Base-by-base conservation (phyloP, 2,888 invertebrate genomes). In the Allygus modestus region DNA sequence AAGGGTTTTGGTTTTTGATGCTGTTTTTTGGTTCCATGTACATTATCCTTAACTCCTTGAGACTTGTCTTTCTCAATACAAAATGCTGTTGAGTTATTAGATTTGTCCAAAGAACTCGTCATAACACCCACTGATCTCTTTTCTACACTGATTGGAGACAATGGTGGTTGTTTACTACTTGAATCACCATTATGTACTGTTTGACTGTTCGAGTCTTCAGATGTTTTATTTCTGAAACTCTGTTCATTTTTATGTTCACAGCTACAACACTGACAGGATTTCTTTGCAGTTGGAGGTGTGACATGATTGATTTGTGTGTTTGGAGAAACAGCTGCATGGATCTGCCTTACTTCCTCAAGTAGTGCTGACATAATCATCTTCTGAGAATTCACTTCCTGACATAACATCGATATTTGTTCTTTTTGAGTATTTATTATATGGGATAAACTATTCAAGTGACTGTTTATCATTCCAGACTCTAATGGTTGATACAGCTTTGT, bases 41-140 rank as follows among this genome's bases (percentile, higher is more conserved):
- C 65, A 17, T 65, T 65, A 1, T 65, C 65, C 28, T 28, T 65
- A 15, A 17, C 31, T 65, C 15, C 28, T 15, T 65, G 26, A 2
- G 65, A 12, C 5, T 26, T 65, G 26, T 65, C 31, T 65, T 17
- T 65, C 31, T 31, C 65, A 31, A 12, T 28, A 5, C 7, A 31
- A 28, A 15, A 12, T 0, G 1, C 15, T 65, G 20, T 23, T 2
- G 20, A 23, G 2, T 65, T 65, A 26, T 1, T 26, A 37, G 69
- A 43, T 31, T 51, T 85, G 11, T 85, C 83, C 37, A 85, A 51
- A 37, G 83, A 85, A 85, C 85, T 85, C 31, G 85, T 85, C 85
- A 85, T 85, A 41, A 85, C 81, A 43, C 83, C 85, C 11, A 85
- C 75, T 41, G 73, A 41, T 41, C 41, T 26, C n/a, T 41, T 73